Percentiles rank a stretch among this genome's conserved stretches.
phyloP scores from a whole-genome alignment of 2,888 invertebrate genomes.

The Zaprionus obscuricornis region DNA sequence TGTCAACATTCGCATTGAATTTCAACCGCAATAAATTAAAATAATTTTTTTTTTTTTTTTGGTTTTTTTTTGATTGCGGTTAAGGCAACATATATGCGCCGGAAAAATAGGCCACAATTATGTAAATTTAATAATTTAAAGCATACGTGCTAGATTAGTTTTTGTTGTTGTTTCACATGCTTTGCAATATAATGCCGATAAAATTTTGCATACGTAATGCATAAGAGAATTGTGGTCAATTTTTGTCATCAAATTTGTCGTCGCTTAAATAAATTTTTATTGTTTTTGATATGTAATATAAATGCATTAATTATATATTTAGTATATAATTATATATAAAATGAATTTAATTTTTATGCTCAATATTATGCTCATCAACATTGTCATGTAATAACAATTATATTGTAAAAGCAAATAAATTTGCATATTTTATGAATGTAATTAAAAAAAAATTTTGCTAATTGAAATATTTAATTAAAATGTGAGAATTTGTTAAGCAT shows the following conservation, averaged over 20 bases:
- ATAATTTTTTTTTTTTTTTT: no score
- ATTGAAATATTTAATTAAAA: no score
- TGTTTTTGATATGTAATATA: no score
- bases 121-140: conserved; percentile 19
- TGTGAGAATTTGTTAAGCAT: no score
- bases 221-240: neutral
- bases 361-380: no score
- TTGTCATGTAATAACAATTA: neutral
- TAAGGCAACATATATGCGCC: neutral
- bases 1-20: conserved; percentile 11
- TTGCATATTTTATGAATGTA: neutral
- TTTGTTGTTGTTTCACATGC: no score
- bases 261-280: neutral
- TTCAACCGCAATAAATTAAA: conserved; percentile 4
- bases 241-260: neutral
- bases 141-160: conserved; percentile 15
- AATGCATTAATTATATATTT: no score
- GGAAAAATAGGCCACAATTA: neutral
- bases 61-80: no score
- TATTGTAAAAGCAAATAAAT: neutral
- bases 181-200: conserved; percentile 8
- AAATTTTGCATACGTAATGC: conserved; percentile 1
- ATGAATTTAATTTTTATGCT: no score
- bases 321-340: no score
- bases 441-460: no score